A percentile compares a stretch with the other conserved stretches of the same genome.
Conservation (phyloP, 2,797 vertebrate species). For the Balearica regulorum region DNA sequence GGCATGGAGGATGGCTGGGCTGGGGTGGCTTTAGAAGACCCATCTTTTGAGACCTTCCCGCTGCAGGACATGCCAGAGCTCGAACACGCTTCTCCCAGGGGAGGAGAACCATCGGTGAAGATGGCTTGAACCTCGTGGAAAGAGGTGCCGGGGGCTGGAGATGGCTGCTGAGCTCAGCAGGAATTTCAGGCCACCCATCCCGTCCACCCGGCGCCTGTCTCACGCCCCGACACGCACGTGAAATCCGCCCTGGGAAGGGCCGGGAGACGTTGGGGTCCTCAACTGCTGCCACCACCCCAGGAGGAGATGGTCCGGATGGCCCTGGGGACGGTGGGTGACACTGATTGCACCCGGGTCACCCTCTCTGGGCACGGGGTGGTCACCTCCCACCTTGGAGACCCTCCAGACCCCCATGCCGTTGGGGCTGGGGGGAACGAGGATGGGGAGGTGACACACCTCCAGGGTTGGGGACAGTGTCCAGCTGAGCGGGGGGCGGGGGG, state of each 20-base stretch:
- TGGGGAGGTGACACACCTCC: background rate
- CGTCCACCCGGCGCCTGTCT: background rate
- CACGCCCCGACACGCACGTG: background rate
- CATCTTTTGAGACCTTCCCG: fast-evolving
- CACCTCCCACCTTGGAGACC: background rate
- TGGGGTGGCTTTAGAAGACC: background rate
- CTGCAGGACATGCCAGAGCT: background rate
- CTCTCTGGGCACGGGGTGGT: fast-evolving
- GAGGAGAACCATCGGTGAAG: background rate
- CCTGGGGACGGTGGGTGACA: background rate
- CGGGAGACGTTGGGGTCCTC: background rate
- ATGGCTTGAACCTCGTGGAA: background rate
- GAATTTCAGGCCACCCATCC: background rate
- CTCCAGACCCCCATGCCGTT: fast-evolving
- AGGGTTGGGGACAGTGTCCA: background rate
- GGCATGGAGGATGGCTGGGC: fast-evolving
- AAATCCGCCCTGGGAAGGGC: background rate
- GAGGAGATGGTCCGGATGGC: background rate
- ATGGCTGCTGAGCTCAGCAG: background rate
- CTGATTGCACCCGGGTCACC: background rate
- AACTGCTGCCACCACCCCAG: background rate
- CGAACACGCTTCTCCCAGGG: background rate
- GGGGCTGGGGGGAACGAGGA: background rate
- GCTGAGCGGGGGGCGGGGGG: background rate
- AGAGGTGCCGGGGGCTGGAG: fast-evolving